phyloP scores from a whole-genome alignment of 1,140 invertebrate species.

The Notospermus geniculatus region DNA sequence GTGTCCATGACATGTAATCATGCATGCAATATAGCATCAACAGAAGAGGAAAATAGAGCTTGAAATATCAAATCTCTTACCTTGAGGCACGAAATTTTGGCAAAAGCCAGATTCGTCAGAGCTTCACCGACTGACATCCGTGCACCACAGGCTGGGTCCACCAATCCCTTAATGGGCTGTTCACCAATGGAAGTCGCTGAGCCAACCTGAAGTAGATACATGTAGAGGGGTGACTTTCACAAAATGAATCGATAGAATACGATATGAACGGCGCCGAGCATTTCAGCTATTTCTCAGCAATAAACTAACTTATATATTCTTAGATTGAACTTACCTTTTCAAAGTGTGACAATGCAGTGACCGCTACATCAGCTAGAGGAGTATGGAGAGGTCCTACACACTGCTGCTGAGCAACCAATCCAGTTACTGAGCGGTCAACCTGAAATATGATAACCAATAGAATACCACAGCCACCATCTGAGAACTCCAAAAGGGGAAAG shows the following conservation, averaged over 20 bases:
- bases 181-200: conserved; percentile 93
- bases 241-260: neutral
- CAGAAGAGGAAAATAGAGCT: no score
- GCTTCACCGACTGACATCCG: conserved; percentile 92
- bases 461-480: no score
- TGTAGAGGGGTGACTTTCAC: neutral
- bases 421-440: conserved; percentile 94
- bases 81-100: conserved; percentile 75
- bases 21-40: no score
- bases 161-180: conserved; percentile 90
- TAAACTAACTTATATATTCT: no score
- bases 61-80: conserved; percentile 54
- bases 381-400: conserved; percentile 95
- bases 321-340: conserved; percentile 27
- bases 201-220: conserved; percentile 71
- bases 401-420: conserved; percentile 93
- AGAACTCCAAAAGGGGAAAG: no score
- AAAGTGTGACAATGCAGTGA: conserved; percentile 78
- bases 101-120: conserved; percentile 93
- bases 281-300: no score
- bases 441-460: no score
- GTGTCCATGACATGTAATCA: no score
- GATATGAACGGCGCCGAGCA: neutral
- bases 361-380: conserved; percentile 89
- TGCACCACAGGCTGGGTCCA: conserved; percentile 78